phyloP scores from a whole-genome alignment of 1,140 invertebrate species.

The Magallana gigas region DNA sequence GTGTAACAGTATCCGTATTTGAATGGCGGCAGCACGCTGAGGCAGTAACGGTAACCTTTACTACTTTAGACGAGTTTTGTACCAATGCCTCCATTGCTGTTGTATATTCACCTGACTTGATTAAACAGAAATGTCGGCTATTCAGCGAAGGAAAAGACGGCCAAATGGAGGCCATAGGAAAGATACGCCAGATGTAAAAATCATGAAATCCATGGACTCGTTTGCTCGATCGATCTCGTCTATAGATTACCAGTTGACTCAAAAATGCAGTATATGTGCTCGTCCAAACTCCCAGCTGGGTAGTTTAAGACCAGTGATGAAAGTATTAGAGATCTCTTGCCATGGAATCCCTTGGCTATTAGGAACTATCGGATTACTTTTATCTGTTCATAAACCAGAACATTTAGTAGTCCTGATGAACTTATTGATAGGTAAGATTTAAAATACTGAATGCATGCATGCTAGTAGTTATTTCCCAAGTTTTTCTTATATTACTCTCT shows the following conservation, averaged over 20 bases:
- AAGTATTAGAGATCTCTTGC: conserved; percentile 87
- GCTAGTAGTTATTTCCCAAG: too few species aligned
- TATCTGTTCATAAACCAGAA: conserved; percentile 84
- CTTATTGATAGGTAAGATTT: conserved; percentile 87
- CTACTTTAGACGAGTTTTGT: not conserved
- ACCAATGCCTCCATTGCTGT: not conserved
- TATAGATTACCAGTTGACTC: conserved; percentile 39
- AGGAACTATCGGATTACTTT: conserved; percentile 86
- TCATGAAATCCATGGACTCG: conserved; percentile 58
- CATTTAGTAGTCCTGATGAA: conserved; percentile 91
- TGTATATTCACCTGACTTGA: not conserved
- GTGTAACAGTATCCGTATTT: not conserved
- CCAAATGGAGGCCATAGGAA: conserved; percentile 51
- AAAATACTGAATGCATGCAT: not conserved
- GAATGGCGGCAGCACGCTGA: conserved; percentile 2
- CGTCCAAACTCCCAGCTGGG: conserved; percentile 65
- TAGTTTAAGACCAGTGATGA: conserved; percentile 77
- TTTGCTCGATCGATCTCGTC: conserved; percentile 50
- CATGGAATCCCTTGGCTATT: conserved; percentile 93
- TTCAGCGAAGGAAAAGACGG: conserved; percentile 53
- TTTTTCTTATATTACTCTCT: too few species aligned
- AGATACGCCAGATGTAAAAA: conserved; percentile 48
- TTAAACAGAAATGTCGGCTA: conserved; percentile 50
- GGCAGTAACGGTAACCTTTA: not conserved
- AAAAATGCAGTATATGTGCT: conserved; percentile 72